Evolutionary conservation across 1,140 invertebrate species (phyloP).

Genomic region (Drosophila equinoxialis): DNA sequence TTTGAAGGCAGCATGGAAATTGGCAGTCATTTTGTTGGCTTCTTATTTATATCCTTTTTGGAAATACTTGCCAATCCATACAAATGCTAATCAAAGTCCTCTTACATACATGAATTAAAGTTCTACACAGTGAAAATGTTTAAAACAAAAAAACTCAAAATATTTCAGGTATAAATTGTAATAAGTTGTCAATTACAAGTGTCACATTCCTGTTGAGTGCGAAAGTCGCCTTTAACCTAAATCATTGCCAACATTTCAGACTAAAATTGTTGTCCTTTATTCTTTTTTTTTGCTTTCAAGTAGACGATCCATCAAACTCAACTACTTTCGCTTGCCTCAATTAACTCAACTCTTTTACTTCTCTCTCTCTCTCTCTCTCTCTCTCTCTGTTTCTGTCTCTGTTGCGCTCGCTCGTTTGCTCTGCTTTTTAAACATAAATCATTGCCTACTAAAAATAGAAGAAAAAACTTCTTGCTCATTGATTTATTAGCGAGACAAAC

Average conservation of each 20-base stretch:
- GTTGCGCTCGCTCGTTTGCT: not conserved
- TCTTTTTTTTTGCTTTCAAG: not conserved
- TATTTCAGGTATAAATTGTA: too few species aligned
- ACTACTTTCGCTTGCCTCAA: slow-evolving; percentile 12
- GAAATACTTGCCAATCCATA: too few species aligned
- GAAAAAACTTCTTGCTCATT: slow-evolving; percentile 41
- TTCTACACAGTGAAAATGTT: too few species aligned
- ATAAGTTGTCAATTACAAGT: too few species aligned
- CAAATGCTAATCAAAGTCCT: too few species aligned
- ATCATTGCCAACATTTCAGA: slow-evolving; percentile 4
- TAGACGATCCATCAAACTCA: slow-evolving; percentile 2
- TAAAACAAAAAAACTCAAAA: too few species aligned
- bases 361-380: not conserved
- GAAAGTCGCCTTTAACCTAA: not conserved
- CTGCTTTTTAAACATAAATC: slow-evolving; percentile 47
- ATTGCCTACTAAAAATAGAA: slow-evolving; percentile 43
- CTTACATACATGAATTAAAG: too few species aligned
- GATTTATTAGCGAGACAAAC: slow-evolving; percentile 57
- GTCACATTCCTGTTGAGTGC: too few species aligned
- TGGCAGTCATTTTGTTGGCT: not conserved
- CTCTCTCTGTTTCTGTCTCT: not conserved
- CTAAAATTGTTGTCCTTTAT: too few species aligned
- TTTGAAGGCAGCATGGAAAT: not conserved
- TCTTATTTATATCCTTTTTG: too few species aligned
- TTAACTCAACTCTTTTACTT: slow-evolving; percentile 8